Evolutionary conservation across 1,140 invertebrate species (phyloP).

Genomic region (Zaprionus capensis): DNA sequence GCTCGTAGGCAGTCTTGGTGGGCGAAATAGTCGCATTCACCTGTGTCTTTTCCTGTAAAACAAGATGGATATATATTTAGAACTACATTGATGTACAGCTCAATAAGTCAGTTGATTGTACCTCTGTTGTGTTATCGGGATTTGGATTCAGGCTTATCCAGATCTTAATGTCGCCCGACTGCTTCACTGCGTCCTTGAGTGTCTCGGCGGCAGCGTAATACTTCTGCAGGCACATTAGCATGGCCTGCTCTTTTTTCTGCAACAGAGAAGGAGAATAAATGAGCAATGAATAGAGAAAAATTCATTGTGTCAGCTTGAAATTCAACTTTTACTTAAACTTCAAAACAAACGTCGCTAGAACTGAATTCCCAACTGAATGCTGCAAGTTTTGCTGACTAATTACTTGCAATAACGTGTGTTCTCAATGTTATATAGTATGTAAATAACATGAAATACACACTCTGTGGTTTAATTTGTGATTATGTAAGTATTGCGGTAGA

Average conservation of each 20-base stretch:
- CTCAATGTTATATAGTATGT: too few species aligned
- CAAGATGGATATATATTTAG: background rate
- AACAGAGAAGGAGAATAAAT: background rate
- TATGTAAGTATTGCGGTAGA: too few species aligned
- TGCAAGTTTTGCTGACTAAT: too few species aligned
- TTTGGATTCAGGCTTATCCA: conserved; percentile 87
- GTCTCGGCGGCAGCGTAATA: conserved; percentile 86
- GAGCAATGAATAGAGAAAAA: background rate
- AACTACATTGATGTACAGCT: background rate
- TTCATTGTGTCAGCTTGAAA: background rate
- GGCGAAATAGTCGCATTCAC: conserved; percentile 87
- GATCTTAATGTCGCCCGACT: conserved; percentile 91
- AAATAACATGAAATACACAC: too few species aligned
- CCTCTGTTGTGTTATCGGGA: conserved; percentile 77
- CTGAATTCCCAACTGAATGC: background rate
- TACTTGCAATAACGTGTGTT: too few species aligned
- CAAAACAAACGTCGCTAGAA: background rate
- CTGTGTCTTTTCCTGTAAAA: conserved; percentile 75
- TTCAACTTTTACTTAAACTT: too few species aligned
- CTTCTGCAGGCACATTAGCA: conserved; percentile 89
- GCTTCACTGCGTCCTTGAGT: conserved; percentile 86
- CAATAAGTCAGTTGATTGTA: background rate
- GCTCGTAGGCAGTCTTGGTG: conserved; percentile 89
- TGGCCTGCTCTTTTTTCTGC: conserved; percentile 88
- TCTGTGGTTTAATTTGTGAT: too few species aligned